phyloP scores from a whole-genome alignment of 2,113 vertebrate genomes.

The Pyxicephalus adspersus region DNA sequence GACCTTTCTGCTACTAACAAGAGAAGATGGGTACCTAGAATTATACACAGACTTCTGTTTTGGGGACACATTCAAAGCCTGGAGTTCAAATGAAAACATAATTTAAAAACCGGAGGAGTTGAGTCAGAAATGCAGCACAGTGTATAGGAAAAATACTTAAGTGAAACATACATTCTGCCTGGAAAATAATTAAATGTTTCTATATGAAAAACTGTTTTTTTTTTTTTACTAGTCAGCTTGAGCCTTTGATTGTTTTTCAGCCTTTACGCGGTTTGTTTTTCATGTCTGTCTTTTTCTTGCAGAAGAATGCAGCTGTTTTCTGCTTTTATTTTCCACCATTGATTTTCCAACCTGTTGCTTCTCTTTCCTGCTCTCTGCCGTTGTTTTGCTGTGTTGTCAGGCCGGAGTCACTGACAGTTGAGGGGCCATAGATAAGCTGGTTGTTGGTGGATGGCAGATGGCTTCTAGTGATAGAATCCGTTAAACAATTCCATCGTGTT shows the following conservation, averaged over 20 bases:
- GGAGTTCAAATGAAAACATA: no score
- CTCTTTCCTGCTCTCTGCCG: background rate
- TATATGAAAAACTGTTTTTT: background rate
- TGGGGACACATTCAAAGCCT: no score
- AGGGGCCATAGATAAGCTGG: background rate
- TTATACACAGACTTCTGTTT: no score
- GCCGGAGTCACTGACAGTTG: slow-evolving; percentile 2
- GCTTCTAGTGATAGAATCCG: background rate
- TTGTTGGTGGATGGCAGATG: slow-evolving; percentile 12
- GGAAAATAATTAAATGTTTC: no score
- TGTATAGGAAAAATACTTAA: no score
- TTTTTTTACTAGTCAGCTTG: background rate
- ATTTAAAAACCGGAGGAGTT: no score
- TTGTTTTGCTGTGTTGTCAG: background rate
- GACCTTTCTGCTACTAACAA: no score
- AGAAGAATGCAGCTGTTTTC: background rate
- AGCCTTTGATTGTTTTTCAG: no score
- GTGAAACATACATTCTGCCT: no score
- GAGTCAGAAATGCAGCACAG: no score
- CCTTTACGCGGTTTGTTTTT: background rate
- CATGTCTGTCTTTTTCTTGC: background rate
- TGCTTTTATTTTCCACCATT: slow-evolving; percentile 9
- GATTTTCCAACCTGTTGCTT: slow-evolving; percentile 5
- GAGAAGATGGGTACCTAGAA: no score
- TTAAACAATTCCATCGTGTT: slow-evolving; percentile 16